phyloP scores from a whole-genome alignment of 2,888 invertebrate species.

The Cordilura impudica region DNA sequence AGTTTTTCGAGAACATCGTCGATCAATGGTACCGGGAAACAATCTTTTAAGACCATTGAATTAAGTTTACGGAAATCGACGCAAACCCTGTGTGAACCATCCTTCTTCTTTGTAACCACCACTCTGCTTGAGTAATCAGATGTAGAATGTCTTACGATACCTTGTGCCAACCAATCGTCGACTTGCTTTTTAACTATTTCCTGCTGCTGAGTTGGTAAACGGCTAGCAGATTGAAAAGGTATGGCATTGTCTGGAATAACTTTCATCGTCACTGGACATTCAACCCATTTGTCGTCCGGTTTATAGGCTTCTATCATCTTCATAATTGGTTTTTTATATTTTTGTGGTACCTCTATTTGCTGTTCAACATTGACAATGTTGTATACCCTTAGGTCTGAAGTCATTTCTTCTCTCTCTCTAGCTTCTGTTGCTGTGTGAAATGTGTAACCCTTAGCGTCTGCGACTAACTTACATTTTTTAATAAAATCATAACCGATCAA shows the following conservation, averaged over 20 bases:
- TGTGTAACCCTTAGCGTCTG: slow-evolving; percentile 15
- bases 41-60: slow-evolving; percentile 69
- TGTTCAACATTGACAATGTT: slow-evolving; percentile 13
- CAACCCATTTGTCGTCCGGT: background rate
- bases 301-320: slow-evolving; percentile 29
- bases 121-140: slow-evolving; percentile 38
- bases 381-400: background rate
- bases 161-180: slow-evolving; percentile 36
- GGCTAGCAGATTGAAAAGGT: slow-evolving; percentile 51
- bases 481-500: slow-evolving; percentile 49
- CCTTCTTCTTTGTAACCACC: slow-evolving; percentile 48
- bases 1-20: slow-evolving; percentile 50
- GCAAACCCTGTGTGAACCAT: slow-evolving; percentile 64
- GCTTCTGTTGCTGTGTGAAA: background rate
- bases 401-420: background rate
- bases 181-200: slow-evolving; percentile 44
- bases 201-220: slow-evolving; percentile 25
- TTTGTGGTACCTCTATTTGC: slow-evolving; percentile 10
- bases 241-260: slow-evolving; percentile 41
- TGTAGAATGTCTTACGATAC: slow-evolving; percentile 26
- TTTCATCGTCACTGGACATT: slow-evolving; percentile 37
- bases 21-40: slow-evolving; percentile 67
- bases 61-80: slow-evolving; percentile 75
- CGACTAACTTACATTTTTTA: slow-evolving; percentile 5
- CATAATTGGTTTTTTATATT: slow-evolving; percentile 8